phyloP scores from a whole-genome alignment of 2,113 vertebrate species.

The Synodontis membranacea region DNA sequence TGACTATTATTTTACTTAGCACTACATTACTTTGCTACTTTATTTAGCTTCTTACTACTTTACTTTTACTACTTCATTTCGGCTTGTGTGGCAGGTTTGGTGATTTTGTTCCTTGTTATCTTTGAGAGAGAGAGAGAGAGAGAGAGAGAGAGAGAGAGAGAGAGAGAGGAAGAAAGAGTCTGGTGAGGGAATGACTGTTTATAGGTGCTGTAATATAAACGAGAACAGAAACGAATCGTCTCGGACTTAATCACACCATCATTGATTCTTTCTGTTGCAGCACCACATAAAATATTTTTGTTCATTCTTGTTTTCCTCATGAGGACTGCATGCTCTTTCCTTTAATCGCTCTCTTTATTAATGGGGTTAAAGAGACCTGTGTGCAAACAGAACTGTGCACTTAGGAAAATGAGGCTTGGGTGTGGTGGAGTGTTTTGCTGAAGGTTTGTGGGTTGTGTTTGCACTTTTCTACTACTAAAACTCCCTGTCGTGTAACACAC shows the following conservation, averaged over 20 bases:
- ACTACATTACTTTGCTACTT: background rate
- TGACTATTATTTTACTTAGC: background rate
- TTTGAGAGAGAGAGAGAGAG: background rate
- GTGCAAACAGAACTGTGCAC: background rate
- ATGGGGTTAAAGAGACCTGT: background rate
- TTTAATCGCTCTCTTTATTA: background rate
- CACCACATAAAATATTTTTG: too few species aligned
- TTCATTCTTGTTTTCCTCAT: too few species aligned
- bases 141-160: too few species aligned
- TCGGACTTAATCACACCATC: background rate
- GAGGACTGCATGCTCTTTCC: background rate
- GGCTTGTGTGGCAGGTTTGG: background rate
- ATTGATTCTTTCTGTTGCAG: background rate
- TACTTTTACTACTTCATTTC: background rate
- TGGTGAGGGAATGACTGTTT: background rate
- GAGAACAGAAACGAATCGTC: background rate
- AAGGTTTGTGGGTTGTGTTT: background rate
- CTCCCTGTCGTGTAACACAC: background rate
- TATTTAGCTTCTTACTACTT: background rate
- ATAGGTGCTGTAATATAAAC: background rate
- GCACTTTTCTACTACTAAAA: background rate
- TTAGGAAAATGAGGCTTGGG: conserved; percentile 8
- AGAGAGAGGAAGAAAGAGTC: background rate
- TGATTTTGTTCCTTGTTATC: background rate
- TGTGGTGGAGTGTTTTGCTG: background rate